Evolutionary conservation across 2,888 invertebrate genomes (phyloP), one percentile per base, ranked within the genome.

Genomic region (Ichneumoninae sp.): DNA sequence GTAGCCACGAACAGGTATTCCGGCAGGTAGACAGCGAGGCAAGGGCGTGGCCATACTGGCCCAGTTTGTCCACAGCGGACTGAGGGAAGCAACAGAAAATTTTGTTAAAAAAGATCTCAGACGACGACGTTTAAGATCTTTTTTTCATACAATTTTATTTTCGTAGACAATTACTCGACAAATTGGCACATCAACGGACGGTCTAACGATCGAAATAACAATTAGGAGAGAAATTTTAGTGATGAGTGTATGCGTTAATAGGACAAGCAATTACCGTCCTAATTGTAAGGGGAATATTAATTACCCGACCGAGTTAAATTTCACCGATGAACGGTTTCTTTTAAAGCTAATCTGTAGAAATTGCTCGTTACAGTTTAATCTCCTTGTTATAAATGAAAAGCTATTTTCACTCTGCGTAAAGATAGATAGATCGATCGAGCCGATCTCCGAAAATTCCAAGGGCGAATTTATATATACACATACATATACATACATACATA

Each of bases 1-100:
- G 60, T 47, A 63, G 78, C 71, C 66, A 84, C 69, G 81, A 81
- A 82, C 85, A 76, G 75, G 79, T 71, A 82, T 85, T 65, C 79
- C 60, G 30, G 81, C 80, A 47, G 74, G 84, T 77, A 78, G 74
- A 77, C 74, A 73, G 74, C 68, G 40, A 70, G 57, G 75, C 71
- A 79, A 85, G 75, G 85, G 85, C 79, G 85, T 85, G 85, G 85
- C 71, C 70, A 75, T 57, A 57, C 63, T 75, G 79, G 78, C 79
- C 85, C 71, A 81, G 78, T 85, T 85, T 75, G 50, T 82, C 54
- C 44, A 16, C 16, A 50, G 33, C 30, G 10, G 36, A 70, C 44
- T 10, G 63, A 76, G 10, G 40, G 10, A 40, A 10, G 1, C 1
- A 1, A 54, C 19, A 22, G 1, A 22, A 10, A 22, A 19, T 19